Base-by-base conservation (phyloP, 2,113 vertebrate genomes). In the Engraulis encrasicolus region DNA sequence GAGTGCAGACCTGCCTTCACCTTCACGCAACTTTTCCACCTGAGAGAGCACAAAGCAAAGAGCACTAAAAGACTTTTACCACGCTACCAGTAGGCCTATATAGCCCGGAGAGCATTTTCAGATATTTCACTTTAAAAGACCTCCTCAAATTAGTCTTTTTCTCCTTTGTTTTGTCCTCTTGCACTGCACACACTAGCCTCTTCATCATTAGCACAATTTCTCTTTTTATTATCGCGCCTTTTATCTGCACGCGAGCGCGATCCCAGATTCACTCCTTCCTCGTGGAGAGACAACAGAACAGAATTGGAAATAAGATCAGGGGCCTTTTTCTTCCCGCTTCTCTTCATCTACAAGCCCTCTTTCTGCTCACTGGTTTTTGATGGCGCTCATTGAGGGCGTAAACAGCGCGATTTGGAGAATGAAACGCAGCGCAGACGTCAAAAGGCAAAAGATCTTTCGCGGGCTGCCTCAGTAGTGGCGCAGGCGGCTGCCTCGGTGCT, bases 321-420 rank as follows among this genome's bases (percentile, higher is more conserved):
- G 89, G 40, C 40, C 9, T 45, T 23, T 89, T 90, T 89, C 84
- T 83, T 90, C 11, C 0, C 88, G 90, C 61, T 85, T 66, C 87
- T 85, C 92, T 94, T 91, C 86, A 92, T 92, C 90, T 91, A 85
- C 85, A 89, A 92, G 91, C 89, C 91, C 92, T 89, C 66, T 87
- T 79, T 82, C 50, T n/a, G 50, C 79, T 84, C 78, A 7, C 91
- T 93, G 91, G 92, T 92, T 93, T 85, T 78, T 90, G 91, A 93
- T 90, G 85, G 91, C 89, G 90, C 90, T 93, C 90, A 95, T 94
- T 94, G 92, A 93, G 91, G 91, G 92, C 91, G 88, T 94, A 94
- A 95, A 91, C 91, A 93, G 90, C 87, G 85, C 91, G 40, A 93
- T 94, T 94, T 94, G 88, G 89, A 91, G 88, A 91, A 93, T 92